Conservation (phyloP, 2,888 invertebrate species). For the Polyommatus icarus region DNA sequence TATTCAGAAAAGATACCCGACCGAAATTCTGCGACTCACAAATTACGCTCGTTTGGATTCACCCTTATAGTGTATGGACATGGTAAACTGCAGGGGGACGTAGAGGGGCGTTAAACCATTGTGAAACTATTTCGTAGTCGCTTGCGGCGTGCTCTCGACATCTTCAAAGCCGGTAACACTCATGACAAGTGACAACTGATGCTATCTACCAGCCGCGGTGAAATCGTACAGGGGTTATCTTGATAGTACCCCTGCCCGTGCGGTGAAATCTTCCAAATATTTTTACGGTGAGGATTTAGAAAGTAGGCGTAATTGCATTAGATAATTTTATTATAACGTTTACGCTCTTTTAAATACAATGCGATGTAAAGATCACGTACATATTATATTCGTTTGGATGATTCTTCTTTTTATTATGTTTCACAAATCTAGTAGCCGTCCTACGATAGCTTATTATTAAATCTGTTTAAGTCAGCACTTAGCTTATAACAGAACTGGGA, state of each 20-base stretch:
- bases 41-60: too few relatives aligned
- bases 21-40: too few relatives aligned
- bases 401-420: neutral
- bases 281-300: neutral
- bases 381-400: neutral
- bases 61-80: too few relatives aligned
- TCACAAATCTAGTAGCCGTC: neutral
- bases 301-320: neutral
- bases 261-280: conserved; percentile 20
- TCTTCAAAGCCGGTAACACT: neutral
- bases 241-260: neutral
- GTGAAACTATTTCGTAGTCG: neutral
- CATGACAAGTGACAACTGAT: neutral
- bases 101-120: neutral
- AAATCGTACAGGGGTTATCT: conserved; percentile 8
- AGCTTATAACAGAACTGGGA: too few relatives aligned
- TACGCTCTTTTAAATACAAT: conserved; percentile 10
- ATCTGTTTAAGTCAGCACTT: neutral
- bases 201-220: neutral
- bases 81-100: neutral
- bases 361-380: neutral
- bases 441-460: neutral
- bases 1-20: too few relatives aligned
- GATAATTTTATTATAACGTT: neutral
- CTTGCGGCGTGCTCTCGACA: neutral